Conservation (phyloP, 2,888 invertebrate genomes). For the Chouioia cunea region DNA sequence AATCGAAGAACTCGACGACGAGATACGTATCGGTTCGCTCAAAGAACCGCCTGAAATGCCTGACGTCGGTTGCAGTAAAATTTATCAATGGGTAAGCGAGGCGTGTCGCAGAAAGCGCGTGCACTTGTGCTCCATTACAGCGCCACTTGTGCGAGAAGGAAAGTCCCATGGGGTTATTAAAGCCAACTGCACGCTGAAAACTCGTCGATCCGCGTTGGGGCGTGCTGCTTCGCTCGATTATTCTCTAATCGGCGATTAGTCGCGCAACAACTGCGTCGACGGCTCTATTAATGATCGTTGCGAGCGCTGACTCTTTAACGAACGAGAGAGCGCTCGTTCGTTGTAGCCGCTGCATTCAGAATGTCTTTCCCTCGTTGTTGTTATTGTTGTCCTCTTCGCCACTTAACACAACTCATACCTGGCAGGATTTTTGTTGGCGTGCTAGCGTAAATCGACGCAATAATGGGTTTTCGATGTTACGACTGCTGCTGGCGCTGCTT, state of each 20-base stretch:
- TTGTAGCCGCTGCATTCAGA: too few relatives aligned
- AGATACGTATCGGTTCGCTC: too few relatives aligned
- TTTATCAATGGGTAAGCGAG: slow-evolving; percentile 12
- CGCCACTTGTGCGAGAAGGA: slow-evolving; percentile 21
- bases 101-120: slow-evolving; percentile 50
- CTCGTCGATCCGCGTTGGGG: background rate
- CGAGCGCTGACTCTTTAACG: too few relatives aligned
- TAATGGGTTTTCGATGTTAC: background rate
- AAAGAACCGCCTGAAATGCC: too few relatives aligned
- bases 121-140: slow-evolving; percentile 18
- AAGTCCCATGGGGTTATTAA: background rate
- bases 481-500: slow-evolving; percentile 3
- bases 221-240: slow-evolving; percentile 3
- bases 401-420: slow-evolving; percentile 30
- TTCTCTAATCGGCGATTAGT: slow-evolving; percentile 20
- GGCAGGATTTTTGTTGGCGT: too few relatives aligned
- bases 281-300: slow-evolving; percentile 9
- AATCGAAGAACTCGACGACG: too few relatives aligned
- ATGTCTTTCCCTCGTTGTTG: too few relatives aligned
- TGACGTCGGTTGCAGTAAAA: too few relatives aligned
- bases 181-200: slow-evolving; percentile 10
- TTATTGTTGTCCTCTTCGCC: too few relatives aligned
- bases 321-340: too few relatives aligned
- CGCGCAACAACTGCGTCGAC: slow-evolving; percentile 11
- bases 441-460: slow-evolving; percentile 7